These are phyloP conservation scores for Rutilus rutilus DNA, from an alignment of 2,113 vertebrate genomes.

Conservation along the genomic window DNA sequence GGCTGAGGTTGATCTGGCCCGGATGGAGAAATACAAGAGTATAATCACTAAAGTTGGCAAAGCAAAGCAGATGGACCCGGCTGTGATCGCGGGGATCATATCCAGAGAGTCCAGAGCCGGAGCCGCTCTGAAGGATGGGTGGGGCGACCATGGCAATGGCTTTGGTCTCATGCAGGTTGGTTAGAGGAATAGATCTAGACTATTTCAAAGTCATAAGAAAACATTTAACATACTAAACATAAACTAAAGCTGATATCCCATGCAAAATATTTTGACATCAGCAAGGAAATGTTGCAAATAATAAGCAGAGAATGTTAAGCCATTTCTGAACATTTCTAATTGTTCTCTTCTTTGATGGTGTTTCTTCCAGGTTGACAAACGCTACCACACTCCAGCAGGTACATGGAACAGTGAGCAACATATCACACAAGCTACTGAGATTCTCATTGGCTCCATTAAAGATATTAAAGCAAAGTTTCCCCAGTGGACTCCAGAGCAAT, in stretches of 20 bases:
- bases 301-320: neutral
- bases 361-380: slow-evolving; percentile 72
- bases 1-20: no score
- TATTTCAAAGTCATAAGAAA: neutral
- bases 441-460: slow-evolving; percentile 66
- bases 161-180: slow-evolving; percentile 77
- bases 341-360: neutral
- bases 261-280: neutral
- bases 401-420: slow-evolving; percentile 76
- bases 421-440: slow-evolving; percentile 70
- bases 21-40: no score
- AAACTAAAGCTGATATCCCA: neutral
- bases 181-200: neutral
- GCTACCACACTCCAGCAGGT: slow-evolving; percentile 56
- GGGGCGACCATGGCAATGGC: slow-evolving; percentile 63
- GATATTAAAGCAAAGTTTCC: slow-evolving; percentile 70
- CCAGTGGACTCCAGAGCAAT: slow-evolving; percentile 68
- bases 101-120: slow-evolving; percentile 60
- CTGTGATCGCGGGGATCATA: slow-evolving; percentile 44
- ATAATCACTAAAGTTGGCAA: no score
- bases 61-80: no score
- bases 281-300: neutral
- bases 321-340: neutral
- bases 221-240: neutral
- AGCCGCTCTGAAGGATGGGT: slow-evolving; percentile 60